Evolutionary conservation across 2,113 vertebrate genomes (phyloP), one percentile per base, ranked within the genome.

Genomic region (Saimiri boliviensis): DNA sequence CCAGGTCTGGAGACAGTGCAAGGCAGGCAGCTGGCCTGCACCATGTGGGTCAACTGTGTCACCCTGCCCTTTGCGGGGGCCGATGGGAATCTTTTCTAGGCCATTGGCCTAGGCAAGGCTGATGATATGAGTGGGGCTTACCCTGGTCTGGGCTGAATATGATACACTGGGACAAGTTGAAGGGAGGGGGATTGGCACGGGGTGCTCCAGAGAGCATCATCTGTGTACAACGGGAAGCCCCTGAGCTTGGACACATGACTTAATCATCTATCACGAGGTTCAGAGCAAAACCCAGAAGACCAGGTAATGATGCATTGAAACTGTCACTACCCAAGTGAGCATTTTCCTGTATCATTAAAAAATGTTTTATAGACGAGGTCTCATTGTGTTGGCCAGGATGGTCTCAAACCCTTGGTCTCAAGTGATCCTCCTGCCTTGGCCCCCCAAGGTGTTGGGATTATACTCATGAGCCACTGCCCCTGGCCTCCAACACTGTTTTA

Each of bases 1-100:
- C 49, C 32, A 19, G 32, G 2, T 49, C 70, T 49, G 17, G 85
- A 17, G 12, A 42, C 6, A 16, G 54, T 8, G 0, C 2, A 0
- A 14, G 54, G 56, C 3, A 2, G 40, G 47, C 73, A 37, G 88
- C 79, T 66, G 60, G 45, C 14, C 83, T 5, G 10, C 10, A 10
- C 52, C 37, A 21, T 0, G 7, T 0, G 0, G 16, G 8, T 25
- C 19, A 32, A 21, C 37, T 12, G 58, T 81, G 56, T 70, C 52
- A 40, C 63, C n/a, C 25, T 37, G 4, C 14, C 45, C 79, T 85
- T 17, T 10, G 17, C 6, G 32, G 4, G 60, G 45, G 54, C 4
- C 27, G 66, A 30, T 23, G 3, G 11, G 6, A 2, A 0, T 74
- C 82, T 82, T 74, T 83, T 32, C 54, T 45, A 37, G 80, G 49